Evolutionary conservation across 2,888 invertebrate species (phyloP), one percentile per base, ranked within the genome.

Genomic region (Lottia gigantea): DNA sequence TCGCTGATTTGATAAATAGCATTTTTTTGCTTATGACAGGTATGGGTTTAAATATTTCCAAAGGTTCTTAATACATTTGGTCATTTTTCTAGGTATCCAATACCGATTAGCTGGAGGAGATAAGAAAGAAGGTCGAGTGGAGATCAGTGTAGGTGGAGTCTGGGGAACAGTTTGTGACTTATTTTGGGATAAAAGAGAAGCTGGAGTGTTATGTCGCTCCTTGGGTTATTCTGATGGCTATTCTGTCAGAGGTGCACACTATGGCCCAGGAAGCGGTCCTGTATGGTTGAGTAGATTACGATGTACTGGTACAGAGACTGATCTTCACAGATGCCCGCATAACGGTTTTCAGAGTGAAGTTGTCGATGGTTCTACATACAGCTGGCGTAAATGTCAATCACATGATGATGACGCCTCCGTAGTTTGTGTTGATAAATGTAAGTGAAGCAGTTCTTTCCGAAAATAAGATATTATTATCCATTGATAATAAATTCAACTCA

Each of bases 81-180:
- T n/a, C n/a, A n/a, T 46, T 63, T 25, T 47, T 74, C n/a, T 75
- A 85, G 84, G 79, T 49, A 75, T 85, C 0, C 62, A 77, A 12
- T 85, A 84, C 74, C 74, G 83, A 49, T 67, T 85, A 46, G 80
- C 72, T 8, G 74, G 68, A n/a, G 74, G 67, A 2, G 72, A 71
- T 23, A 26, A 64, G 3, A 67, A 74, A 15, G 72, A 75, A 46
- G 86, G 86, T 1, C 78, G 84, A 8, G 88, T 94, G 8, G 93
- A 94, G 89, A 91, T 94, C 4, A 92, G 91, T 87, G 91, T 93
- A 92, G 87, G 89, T 74, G 93, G 92, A 0, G 90, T 90, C 71
- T 93, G 93, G 92, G 94, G 94, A 0, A 92, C 92, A 73, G 91
- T 94, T 7, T 94, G 94, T 85, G 94, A 94, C 82, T 92, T 93